Evolutionary conservation across 2,888 invertebrate genomes (phyloP).

Genomic region (Dioctria linearis): DNA sequence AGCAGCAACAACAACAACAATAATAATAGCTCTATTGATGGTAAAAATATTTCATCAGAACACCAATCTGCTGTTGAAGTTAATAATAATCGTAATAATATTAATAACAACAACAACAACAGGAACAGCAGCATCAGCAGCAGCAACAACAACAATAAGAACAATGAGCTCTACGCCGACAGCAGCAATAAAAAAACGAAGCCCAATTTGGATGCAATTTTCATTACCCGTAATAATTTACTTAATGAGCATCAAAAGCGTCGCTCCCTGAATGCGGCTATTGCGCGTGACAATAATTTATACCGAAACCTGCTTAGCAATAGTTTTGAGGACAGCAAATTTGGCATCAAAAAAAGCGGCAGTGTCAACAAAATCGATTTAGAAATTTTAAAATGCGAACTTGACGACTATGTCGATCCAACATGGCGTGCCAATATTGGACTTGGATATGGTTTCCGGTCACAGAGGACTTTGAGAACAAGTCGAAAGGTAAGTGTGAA

Average conservation of each 20-base stretch:
- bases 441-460: constrained; percentile 57
- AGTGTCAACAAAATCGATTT: constrained; percentile 60
- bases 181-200: constrained; percentile 23
- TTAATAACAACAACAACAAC: constrained; percentile 16
- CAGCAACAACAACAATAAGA: background rate
- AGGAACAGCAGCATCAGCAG: too few species aligned
- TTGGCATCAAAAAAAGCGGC: constrained; percentile 59
- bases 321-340: constrained; percentile 59
- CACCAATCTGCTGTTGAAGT: background rate
- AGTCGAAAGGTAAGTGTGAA: constrained; percentile 53
- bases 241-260: constrained; percentile 51
- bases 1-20: background rate
- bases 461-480: constrained; percentile 54
- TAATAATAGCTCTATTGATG: constrained; percentile 1
- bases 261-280: constrained; percentile 57
- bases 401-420: constrained; percentile 60
- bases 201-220: constrained; percentile 52
- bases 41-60: background rate
- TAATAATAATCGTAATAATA: constrained; percentile 37
- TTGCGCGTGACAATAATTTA: constrained; percentile 57
- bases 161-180: constrained; percentile 9
- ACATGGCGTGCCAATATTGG: constrained; percentile 55
- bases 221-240: constrained; percentile 56
- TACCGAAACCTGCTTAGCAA: constrained; percentile 58
- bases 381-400: constrained; percentile 59